These are phyloP conservation scores for Ischnura elegans DNA, from an alignment of 2,888 invertebrate genomes.

Conservation along the genomic window DNA sequence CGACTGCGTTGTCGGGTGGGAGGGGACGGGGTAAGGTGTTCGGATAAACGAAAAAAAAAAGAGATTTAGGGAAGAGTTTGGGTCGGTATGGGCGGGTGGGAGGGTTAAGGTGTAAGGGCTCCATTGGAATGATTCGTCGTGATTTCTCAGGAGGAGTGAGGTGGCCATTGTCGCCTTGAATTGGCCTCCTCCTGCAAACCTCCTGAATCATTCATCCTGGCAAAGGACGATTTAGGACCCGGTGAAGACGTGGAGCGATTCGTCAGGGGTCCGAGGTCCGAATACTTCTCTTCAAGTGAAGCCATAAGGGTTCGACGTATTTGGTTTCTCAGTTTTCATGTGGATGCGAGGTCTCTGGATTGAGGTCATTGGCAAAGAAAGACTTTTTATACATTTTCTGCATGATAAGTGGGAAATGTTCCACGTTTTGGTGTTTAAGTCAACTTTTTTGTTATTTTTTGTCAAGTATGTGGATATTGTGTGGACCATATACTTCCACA, in stretches of 20 bases:
- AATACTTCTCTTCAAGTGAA: not conserved
- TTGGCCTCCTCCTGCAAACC: not conserved
- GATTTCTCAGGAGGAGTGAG: slow-evolving; percentile 13
- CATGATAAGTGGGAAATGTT: not conserved
- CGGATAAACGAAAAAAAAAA: not conserved
- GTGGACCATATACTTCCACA: no score
- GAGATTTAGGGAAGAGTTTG: not conserved
- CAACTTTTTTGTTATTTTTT: no score
- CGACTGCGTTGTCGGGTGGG: not conserved
- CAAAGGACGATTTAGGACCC: not conserved
- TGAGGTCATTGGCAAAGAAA: not conserved
- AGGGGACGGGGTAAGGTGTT: not conserved
- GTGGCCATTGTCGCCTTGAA: not conserved
- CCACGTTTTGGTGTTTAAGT: no score
- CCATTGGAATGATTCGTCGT: slow-evolving; percentile 39
- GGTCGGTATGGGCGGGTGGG: not conserved
- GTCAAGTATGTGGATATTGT: no score
- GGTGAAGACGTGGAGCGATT: not conserved
- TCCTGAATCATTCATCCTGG: slow-evolving; percentile 59
- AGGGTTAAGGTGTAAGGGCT: not conserved
- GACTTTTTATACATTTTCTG: not conserved
- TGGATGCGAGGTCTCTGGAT: not conserved
- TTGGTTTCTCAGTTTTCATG: not conserved
- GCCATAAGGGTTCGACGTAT: not conserved
- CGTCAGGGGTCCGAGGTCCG: slow-evolving; percentile 19